Conservation (phyloP, 2,797 vertebrate genomes). For the Rhinophrynus dorsalis region DNA sequence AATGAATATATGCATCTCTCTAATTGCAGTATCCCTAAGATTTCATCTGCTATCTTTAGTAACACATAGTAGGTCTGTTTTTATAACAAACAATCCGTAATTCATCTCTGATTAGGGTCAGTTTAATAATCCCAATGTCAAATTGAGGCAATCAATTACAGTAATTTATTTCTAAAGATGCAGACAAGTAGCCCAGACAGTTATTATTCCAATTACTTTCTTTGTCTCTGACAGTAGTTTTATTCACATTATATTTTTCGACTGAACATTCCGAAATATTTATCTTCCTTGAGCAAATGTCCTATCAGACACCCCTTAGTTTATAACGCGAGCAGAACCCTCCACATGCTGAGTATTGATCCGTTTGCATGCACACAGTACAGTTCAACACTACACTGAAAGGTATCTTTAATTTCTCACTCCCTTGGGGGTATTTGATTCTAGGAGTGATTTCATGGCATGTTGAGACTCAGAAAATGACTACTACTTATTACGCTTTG, state of each 20-base stretch:
- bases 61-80: slow-evolving; percentile 12
- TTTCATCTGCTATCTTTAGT: slow-evolving; percentile 2
- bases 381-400: slow-evolving; percentile 39
- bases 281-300: slow-evolving; percentile 23
- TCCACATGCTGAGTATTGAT: slow-evolving; percentile 41
- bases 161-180: slow-evolving; percentile 23
- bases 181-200: slow-evolving; percentile 15
- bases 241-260: slow-evolving; percentile 12
- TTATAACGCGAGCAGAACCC: slow-evolving; percentile 2
- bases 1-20: too few relatives aligned
- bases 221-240: slow-evolving; percentile 7
- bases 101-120: slow-evolving; percentile 37
- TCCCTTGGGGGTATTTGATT: slow-evolving; percentile 48
- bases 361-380: slow-evolving; percentile 21
- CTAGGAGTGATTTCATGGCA: slow-evolving; percentile 48
- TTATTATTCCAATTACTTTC: slow-evolving; percentile 23
- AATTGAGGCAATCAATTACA: slow-evolving; percentile 38
- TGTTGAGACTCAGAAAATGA: slow-evolving; percentile 45
- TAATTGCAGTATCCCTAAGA: not conserved
- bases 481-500: slow-evolving; percentile 44
- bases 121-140: slow-evolving; percentile 27
- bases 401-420: slow-evolving; percentile 52
- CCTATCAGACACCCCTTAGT: not conserved
- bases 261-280: slow-evolving; percentile 32
- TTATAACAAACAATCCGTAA: slow-evolving; percentile 24